A percentile compares a stretch with the other conserved stretches of the same genome.
phyloP scores from a whole-genome alignment of 2,888 invertebrate genomes.

The Yponomeuta cagnagella region DNA sequence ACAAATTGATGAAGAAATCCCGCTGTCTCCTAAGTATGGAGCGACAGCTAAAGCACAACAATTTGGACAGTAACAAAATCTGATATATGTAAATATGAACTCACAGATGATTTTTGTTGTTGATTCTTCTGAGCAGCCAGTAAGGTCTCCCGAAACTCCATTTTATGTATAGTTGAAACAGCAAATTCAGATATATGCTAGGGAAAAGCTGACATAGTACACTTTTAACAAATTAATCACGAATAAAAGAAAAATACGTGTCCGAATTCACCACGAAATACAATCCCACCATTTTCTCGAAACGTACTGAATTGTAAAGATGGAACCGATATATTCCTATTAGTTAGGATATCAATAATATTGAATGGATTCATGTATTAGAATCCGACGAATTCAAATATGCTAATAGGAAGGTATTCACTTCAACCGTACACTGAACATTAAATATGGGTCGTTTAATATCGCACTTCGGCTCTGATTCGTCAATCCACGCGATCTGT shows the following conservation, averaged over 20 bases:
- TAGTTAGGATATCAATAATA: no score
- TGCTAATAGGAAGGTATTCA: no score
- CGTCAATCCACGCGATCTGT: no score
- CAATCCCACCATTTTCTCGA: slow-evolving; percentile 72
- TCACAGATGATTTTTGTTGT: slow-evolving; percentile 73
- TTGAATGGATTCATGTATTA: no score
- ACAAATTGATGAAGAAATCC: neutral
- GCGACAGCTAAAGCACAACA: neutral
- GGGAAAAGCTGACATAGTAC: slow-evolving; percentile 22
- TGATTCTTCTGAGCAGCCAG: slow-evolving; percentile 70
- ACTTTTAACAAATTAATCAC: slow-evolving; percentile 51
- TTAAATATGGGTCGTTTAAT: no score
- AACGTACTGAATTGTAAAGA: slow-evolving; percentile 56
- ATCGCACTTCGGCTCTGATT: no score
- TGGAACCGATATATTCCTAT: no score
- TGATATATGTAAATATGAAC: slow-evolving; percentile 29
- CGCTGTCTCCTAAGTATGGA: neutral
- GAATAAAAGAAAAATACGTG: slow-evolving; percentile 65
- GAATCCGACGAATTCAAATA: no score
- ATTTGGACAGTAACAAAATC: neutral
- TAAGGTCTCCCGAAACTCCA: slow-evolving; percentile 70
- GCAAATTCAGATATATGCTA: neutral
- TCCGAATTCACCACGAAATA: slow-evolving; percentile 55
- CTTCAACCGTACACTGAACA: no score
- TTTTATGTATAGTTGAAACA: slow-evolving; percentile 30